Evolutionary conservation across 2,113 vertebrate genomes (phyloP).

Genomic region (Oxyruncus cristatus): DNA sequence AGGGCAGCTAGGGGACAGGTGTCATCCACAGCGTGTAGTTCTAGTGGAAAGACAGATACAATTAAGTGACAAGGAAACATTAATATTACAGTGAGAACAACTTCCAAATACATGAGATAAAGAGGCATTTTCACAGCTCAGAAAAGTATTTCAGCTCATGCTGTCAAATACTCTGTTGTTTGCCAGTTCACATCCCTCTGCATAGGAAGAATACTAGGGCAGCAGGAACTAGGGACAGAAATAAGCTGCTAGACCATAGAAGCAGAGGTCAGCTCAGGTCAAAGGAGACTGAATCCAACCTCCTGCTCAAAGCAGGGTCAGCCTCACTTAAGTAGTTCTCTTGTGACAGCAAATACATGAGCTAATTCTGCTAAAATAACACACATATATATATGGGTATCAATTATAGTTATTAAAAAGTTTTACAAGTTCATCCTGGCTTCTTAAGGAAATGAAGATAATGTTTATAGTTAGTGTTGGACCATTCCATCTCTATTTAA

Average conservation of each 20-base stretch:
- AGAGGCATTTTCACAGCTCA: background rate
- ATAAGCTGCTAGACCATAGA: background rate
- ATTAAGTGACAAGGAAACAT: background rate
- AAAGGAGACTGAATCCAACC: background rate
- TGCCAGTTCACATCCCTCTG: background rate
- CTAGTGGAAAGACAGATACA: background rate
- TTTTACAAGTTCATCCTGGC: background rate
- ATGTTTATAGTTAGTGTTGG: background rate
- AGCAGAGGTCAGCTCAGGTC: background rate
- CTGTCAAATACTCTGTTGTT: background rate
- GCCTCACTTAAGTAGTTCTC: background rate
- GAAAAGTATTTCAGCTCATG: background rate
- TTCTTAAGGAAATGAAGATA: background rate
- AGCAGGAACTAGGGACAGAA: background rate
- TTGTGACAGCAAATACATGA: background rate
- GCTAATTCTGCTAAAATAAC: background rate
- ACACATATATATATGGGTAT: background rate
- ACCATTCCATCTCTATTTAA: background rate
- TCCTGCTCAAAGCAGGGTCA: background rate
- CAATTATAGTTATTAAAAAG: background rate
- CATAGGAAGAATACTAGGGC: background rate
- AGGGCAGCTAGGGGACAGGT: background rate
- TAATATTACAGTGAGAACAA: background rate
- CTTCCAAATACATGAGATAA: background rate
- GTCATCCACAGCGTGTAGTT: background rate